Percentiles rank a stretch among this genome's conserved stretches.
Conservation (phyloP, 2,888 invertebrate species). For the Cenopis cana region DNA sequence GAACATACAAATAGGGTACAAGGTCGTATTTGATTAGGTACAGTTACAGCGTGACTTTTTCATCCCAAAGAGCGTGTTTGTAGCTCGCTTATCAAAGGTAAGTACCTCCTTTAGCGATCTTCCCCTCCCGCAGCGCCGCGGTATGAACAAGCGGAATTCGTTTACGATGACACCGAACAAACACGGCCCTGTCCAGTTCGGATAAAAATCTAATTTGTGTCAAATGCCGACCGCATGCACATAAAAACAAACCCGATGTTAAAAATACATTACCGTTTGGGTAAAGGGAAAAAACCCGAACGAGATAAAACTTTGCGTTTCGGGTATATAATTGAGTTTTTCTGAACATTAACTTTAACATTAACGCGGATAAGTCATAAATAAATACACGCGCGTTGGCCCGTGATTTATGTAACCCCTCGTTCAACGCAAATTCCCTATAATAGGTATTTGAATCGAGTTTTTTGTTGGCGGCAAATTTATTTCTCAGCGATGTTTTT, state of each 20-base stretch:
- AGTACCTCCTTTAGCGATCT: background rate
- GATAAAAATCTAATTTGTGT: conserved; percentile 26
- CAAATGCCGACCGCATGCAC: conserved; percentile 18
- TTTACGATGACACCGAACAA: conserved; percentile 4
- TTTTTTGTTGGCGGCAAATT: conserved; percentile 36
- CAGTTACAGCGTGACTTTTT: background rate
- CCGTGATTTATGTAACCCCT: conserved; percentile 42
- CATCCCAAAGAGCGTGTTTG: background rate
- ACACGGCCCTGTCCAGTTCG: background rate
- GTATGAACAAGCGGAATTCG: background rate
- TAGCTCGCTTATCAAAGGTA: conserved; percentile 5
- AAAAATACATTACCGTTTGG: conserved; percentile 36
- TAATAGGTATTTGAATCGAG: conserved; percentile 43
- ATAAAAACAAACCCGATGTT: conserved; percentile 31
- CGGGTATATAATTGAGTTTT: conserved; percentile 40
- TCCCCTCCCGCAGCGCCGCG: background rate
- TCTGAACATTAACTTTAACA: conserved; percentile 44
- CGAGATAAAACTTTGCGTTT: conserved; percentile 43
- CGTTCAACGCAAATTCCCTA: conserved; percentile 41
- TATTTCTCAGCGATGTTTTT: conserved; percentile 39
- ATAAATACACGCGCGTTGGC: conserved; percentile 41
- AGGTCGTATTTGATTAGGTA: background rate
- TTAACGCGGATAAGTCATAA: conserved; percentile 43
- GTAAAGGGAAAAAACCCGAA: conserved; percentile 23
- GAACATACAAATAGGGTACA: background rate